Evolutionary conservation across 2,888 invertebrate genomes (phyloP), one percentile per base, ranked within the genome.

Genomic region (Pemphredon lugubris): DNA sequence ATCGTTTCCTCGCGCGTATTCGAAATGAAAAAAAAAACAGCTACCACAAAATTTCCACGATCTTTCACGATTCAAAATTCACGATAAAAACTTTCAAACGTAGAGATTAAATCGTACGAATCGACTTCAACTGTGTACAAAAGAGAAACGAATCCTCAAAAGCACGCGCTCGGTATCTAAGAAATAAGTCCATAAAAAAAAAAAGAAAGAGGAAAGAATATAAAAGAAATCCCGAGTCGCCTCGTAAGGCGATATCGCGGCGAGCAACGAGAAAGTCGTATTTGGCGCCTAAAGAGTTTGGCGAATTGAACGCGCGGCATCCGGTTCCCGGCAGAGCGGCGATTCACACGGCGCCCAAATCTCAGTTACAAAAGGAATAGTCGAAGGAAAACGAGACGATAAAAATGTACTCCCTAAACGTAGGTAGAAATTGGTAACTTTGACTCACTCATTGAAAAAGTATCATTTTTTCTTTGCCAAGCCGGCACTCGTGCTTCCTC

Each of bases 361-460:
- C 87, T 88, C 85, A 87, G 82, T 88, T 89, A 88, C 81, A 87
- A 89, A 88, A 87, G 84, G 83, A 88, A 87, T 86, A 84, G 81
- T 88, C 84, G 83, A 88, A 86, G 84, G 82, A 88, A 85, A 88
- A 89, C 83, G 84, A 87, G 83, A 85, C 83, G 87, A 88, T 86
- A 84, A 87, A 87, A 88, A 85, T 74, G 82, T 85, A 81, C 81
- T 85, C 84, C 82, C 83, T 88, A 81, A 88, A 87, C 87, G 82
- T 87, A 88, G 84, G 81, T 88, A 88, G 84, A 88, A 88, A 89
- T 87, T 88, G 89, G 88, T 88, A 89, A 89, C 88, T 89, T 87
- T 87, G 85, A 89, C 88, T 88, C 88, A 88, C 87, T 87, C 88
- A 85, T 86, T 86, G 87, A 86, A 86, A 87, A 88, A 86, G 83